Base-by-base conservation (phyloP, 2,888 invertebrate genomes). In the Drosophila emarginata region DNA sequence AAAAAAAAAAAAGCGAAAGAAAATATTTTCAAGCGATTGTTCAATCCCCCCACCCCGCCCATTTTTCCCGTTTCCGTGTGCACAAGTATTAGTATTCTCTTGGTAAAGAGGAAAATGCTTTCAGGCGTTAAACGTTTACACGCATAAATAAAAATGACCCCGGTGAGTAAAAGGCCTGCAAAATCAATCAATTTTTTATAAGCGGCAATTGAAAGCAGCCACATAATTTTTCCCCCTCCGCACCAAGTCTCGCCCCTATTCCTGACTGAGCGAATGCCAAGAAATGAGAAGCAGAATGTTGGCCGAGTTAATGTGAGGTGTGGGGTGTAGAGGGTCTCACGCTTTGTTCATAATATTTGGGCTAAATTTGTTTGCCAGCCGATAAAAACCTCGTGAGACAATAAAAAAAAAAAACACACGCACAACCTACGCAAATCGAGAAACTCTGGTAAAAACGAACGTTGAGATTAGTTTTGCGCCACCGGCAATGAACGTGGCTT, bases 311-410 rank as follows among this genome's bases (percentile, higher is more conserved):
- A 28, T 5, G 32, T 32, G 2, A 32, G 32, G 21, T 52, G 26
- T 26, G 26, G 21, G 54, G 21, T 51, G 64, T 54, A 37, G 37
- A 21, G 61, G 14, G 39, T 40, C 57, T 61, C n/a, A 3, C 45
- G 23, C 12, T 61, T 64, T 52, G 53, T 61, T 72, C 58, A 66
- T 64, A 70, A 66, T 65, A 68, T 77, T 66, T 40, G 74, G 64
- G 32, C 61, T 51, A 65, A 79, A 70, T 78, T 78, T 80, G 70
- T 75, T 72, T 80, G 72, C 66, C 36, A 32, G 51, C 69, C 78
- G 76, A 79, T 72, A 77, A 75, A 80, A 79, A 77, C 78, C 78
- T 80, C 80, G 64, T 72, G 78, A 75, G 78, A 79, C 80, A 77
- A 72, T 77, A 75, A 75, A 79, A 72, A 21, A 18, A 45, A 45